A percentile compares a stretch with the other conserved stretches of the same genome.
Conservation (phyloP, 2,888 invertebrate genomes). For the Lepas anatifera region DNA sequence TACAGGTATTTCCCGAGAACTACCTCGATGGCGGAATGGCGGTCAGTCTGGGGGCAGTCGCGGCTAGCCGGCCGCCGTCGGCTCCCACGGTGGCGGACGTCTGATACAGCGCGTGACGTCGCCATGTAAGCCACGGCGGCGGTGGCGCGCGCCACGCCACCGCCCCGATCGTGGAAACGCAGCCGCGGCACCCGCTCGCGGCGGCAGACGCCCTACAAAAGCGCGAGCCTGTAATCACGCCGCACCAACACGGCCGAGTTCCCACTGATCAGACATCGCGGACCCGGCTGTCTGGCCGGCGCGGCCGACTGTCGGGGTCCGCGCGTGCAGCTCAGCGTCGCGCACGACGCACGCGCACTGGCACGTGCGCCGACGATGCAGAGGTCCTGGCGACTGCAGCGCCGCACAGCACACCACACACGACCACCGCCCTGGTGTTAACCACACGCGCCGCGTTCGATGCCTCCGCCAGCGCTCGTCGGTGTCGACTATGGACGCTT, state of each 20-base stretch:
- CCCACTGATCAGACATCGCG: neutral
- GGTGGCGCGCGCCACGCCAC: too few species aligned
- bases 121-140: too few species aligned
- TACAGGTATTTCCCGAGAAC: too few species aligned
- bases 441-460: too few species aligned
- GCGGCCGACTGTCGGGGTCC: neutral
- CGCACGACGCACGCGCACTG: neutral
- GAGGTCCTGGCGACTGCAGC: neutral
- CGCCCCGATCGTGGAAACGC: neutral
- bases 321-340: neutral
- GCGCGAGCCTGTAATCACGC: neutral
- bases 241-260: neutral
- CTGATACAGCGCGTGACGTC: too few species aligned
- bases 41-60: too few species aligned
- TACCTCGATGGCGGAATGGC: too few species aligned
- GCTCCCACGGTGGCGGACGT: too few species aligned
- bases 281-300: neutral
- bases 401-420: neutral
- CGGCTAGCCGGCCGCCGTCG: too few species aligned
- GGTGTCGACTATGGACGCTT: too few species aligned
- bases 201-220: neutral
- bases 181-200: neutral
- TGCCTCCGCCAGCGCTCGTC: too few species aligned
- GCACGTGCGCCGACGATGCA: too few species aligned
- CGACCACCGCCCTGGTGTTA: neutral